These are phyloP conservation scores for Drosophila kokeensis DNA, from an alignment of 2,888 invertebrate genomes.

Conservation along the genomic window DNA sequence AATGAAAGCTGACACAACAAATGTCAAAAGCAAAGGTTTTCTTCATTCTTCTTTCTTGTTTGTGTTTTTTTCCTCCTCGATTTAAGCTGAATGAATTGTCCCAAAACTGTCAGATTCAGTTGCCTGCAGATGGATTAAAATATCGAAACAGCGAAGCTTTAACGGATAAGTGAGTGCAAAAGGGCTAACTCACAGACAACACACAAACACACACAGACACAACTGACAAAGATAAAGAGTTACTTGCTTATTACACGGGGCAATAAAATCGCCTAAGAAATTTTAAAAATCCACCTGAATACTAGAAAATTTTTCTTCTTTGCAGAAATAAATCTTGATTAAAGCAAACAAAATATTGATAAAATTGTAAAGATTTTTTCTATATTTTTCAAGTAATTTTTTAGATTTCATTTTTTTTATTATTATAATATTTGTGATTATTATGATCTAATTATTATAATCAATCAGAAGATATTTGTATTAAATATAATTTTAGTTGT, in stretches of 20 bases:
- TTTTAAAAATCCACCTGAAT: neutral
- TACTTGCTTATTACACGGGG: conserved; percentile 18
- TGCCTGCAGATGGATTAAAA: conserved; percentile 67
- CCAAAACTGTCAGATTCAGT: conserved; percentile 64
- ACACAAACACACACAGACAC: neutral
- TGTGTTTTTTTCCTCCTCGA: conserved; percentile 1
- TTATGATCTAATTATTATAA: neutral
- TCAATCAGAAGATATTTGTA: neutral
- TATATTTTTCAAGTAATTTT: neutral
- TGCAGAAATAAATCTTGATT: neutral
- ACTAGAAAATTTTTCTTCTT: neutral
- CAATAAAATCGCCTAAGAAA: neutral
- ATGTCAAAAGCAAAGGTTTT: conserved; percentile 51
- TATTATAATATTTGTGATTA: neutral
- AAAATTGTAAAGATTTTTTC: neutral
- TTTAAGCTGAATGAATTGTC: conserved; percentile 48
- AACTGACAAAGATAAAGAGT: conserved; percentile 1
- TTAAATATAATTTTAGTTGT: neutral
- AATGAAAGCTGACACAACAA: conserved; percentile 52
- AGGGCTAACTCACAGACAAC: conserved; percentile 1
- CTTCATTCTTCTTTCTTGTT: neutral
- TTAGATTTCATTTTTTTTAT: neutral
- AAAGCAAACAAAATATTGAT: neutral
- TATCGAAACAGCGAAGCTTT: conserved; percentile 51
- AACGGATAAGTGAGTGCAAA: conserved; percentile 25